Evolutionary conservation across 2,797 vertebrate species (phyloP).

Genomic region (Florisuga fusca): DNA sequence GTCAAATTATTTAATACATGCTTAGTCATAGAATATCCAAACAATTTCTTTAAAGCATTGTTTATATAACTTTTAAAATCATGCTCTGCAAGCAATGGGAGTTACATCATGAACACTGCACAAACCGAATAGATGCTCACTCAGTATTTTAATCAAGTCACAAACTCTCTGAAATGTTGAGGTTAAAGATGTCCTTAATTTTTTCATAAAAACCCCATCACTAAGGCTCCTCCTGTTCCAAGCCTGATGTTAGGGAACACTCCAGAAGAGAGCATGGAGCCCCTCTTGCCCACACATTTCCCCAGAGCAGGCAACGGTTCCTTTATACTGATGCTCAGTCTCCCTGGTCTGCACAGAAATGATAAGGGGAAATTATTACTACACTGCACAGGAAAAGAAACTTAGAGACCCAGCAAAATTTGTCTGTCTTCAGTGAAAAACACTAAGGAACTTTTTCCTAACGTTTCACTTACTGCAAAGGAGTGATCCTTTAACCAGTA

Average conservation of each 20-base stretch:
- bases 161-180: conserved; percentile 6
- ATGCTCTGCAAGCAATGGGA: conserved; percentile 16
- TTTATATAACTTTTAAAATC: conserved; percentile 20
- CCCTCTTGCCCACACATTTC: conserved; percentile 54
- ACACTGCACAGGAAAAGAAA: not conserved
- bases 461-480: not conserved
- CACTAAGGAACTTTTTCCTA: not conserved
- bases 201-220: conserved; percentile 72
- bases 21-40: not conserved
- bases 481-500: not conserved
- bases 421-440: not conserved
- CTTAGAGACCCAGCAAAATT: not conserved
- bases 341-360: conserved; percentile 42
- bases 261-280: conserved; percentile 51
- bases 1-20: not conserved
- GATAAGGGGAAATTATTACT: not conserved
- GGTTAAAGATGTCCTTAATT: conserved; percentile 59
- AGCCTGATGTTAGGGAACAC: conserved; percentile 66
- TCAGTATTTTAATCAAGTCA: not conserved
- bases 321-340: conserved; percentile 45
- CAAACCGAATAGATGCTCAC: not conserved
- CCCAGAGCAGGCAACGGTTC: conserved; percentile 63
- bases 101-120: not conserved
- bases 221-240: conserved; percentile 70
- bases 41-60: conserved; percentile 9